Evolutionary conservation across 2,888 invertebrate genomes (phyloP).

Genomic region (Cephalotes varians): DNA sequence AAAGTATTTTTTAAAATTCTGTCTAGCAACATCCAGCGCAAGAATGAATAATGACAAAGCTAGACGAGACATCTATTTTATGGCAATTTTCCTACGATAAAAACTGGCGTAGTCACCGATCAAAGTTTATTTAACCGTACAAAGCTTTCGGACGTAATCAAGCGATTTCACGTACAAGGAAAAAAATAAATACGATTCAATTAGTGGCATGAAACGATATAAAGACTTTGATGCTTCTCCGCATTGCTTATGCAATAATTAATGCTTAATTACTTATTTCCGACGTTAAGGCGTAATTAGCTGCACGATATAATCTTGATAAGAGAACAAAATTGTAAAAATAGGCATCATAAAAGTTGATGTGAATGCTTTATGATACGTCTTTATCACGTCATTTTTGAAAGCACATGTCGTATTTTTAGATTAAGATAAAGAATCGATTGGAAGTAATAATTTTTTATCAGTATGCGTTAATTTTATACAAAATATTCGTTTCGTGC

Average conservation of each 20-base stretch:
- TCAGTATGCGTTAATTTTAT: background rate
- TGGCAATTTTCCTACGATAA: background rate
- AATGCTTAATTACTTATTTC: background rate
- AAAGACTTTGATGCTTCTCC: background rate
- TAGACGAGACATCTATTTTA: background rate
- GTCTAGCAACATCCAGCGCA: background rate
- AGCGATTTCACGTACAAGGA: background rate
- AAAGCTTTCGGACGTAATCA: background rate
- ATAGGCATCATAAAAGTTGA: background rate
- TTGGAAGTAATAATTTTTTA: background rate
- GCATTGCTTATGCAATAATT: background rate
- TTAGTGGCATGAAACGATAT: background rate
- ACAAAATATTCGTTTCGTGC: too few species aligned
- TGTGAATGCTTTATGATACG: background rate
- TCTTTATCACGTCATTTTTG: background rate
- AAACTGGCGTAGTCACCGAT: background rate
- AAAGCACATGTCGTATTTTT: background rate
- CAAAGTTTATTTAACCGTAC: constrained; percentile 17
- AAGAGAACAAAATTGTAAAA: background rate
- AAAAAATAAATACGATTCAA: background rate
- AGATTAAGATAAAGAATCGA: background rate
- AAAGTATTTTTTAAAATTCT: background rate
- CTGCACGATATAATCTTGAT: background rate
- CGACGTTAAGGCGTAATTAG: background rate
- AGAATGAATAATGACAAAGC: background rate